These are phyloP conservation scores for Hirtodrosophila cameraria DNA, from an alignment of 2,888 invertebrate genomes.

Conservation along the genomic window DNA sequence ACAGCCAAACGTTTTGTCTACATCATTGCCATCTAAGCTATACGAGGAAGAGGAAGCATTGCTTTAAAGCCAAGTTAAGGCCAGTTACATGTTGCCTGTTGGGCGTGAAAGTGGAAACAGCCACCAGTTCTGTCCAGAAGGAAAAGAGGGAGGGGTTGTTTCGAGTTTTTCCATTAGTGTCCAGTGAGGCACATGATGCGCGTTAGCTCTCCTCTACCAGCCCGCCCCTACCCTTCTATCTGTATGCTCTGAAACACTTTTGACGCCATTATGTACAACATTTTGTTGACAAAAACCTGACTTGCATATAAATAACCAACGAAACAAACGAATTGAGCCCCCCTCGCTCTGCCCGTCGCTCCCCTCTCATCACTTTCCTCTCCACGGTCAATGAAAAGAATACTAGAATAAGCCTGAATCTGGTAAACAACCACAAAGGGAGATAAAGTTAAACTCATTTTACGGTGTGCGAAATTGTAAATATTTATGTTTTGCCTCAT, in stretches of 20 bases:
- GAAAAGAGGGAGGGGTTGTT: conserved; percentile 16
- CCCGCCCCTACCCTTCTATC: neutral
- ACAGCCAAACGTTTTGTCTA: neutral
- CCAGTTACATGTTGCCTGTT: conserved; percentile 23
- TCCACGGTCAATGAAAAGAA: neutral
- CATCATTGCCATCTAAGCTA: no score
- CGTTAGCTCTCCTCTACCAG: conserved; percentile 45
- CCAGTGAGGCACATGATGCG: conserved; percentile 72
- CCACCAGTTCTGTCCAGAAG: conserved; percentile 45
- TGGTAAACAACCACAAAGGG: conserved; percentile 72
- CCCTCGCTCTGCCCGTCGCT: conserved; percentile 4
- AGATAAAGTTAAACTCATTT: conserved; percentile 80
- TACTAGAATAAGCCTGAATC: conserved; percentile 47
- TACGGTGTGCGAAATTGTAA: conserved; percentile 76
- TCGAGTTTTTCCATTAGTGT: conserved; percentile 72
- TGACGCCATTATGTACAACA: conserved; percentile 71
- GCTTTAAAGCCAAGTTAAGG: conserved; percentile 55
- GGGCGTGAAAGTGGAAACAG: conserved; percentile 63
- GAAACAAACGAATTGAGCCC: conserved; percentile 55
- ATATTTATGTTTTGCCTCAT: conserved; percentile 63
- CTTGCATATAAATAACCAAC: conserved; percentile 77
- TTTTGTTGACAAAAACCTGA: conserved; percentile 74
- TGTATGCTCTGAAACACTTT: conserved; percentile 38
- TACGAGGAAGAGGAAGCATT: neutral
- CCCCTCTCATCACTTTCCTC: no score